Evolutionary conservation across 2,113 vertebrate species (phyloP), one percentile per base, ranked within the genome.

Genomic region (Cryptotis parvus): DNA sequence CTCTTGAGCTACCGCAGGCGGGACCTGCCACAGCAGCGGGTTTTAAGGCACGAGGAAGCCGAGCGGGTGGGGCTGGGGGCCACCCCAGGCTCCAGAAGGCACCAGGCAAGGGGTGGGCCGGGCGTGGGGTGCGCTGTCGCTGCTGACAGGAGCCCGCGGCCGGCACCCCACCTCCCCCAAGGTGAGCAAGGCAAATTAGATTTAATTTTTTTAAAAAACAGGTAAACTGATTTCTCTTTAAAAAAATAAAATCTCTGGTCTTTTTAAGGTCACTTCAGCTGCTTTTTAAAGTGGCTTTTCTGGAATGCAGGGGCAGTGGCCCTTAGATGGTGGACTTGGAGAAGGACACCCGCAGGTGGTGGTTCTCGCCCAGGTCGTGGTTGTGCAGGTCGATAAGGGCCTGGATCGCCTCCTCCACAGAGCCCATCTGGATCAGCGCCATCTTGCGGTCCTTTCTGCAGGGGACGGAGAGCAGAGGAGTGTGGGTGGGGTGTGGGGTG

Each of bases 361-460:
- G 99, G 83, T 98, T 99, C 95, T 99, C 99, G 72, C 99, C 99
- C 91, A 99, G 98, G 94, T 99, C 99, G 1, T 99, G 99, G 98
- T 99, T 99, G 96, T 99, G 99, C 97, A 99, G 98, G 91, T 99
- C 99, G 0, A 99, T 99, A 90, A 99, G 98, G 0, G 98, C 99
- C 89, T 99, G 98, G 39, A 99, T 99, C 6, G 99, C 99, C 95
- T 99, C 99, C 94, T 99, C 99, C 78, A 99, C 99, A 0, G 99
- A 99, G 92, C 98, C 97, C 99, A 99, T 99, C 98, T 99, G 99
- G 96, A 99, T 99, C 96, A 99, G 98, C 33, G 99, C 99, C 99
- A 99, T 99, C 94, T 99, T 99, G 52, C 99, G 98, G 97, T 99
- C 99, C 95, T 99, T 99, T 97, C 99, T 99, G 96, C 1, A 85